A percentile compares a stretch with the other conserved stretches of the same genome.
phyloP scores from a whole-genome alignment of 2,113 vertebrate genomes.

The Pampusana beccarii region DNA sequence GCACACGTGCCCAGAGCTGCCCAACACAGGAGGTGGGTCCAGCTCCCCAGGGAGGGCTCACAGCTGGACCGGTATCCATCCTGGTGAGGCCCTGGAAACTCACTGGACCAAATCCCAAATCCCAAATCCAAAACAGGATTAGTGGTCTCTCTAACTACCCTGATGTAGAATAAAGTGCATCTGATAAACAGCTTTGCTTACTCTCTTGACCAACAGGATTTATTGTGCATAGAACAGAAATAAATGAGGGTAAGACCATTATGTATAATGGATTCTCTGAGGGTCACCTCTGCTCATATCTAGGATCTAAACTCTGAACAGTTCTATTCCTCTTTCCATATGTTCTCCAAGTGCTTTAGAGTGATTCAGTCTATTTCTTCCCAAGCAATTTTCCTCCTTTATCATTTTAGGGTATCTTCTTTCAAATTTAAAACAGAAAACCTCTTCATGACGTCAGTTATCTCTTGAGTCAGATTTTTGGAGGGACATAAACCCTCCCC shows the following conservation, averaged over 20 bases:
- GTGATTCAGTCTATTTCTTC: constrained; percentile 21
- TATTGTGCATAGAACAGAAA: constrained; percentile 9
- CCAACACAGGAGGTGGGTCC: background rate
- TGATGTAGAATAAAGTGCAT: constrained; percentile 8
- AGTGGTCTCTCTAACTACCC: background rate
- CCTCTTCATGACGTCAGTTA: background rate
- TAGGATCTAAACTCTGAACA: background rate
- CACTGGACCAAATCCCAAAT: background rate
- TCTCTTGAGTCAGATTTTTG: background rate
- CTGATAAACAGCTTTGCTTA: constrained; percentile 40
- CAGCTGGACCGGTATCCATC: background rate
- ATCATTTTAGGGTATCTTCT: constrained; percentile 32
- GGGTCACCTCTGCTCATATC: background rate
- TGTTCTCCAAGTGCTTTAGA: background rate
- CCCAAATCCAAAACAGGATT: background rate
- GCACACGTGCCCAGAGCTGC: background rate
- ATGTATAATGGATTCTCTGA: background rate
- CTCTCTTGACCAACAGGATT: background rate
- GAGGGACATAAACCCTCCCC: constrained; percentile 5
- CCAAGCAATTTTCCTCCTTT: constrained; percentile 25
- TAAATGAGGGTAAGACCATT: constrained; percentile 24
- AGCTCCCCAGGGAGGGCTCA: background rate
- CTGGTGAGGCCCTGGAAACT: background rate
- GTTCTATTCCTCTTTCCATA: constrained; percentile 16
- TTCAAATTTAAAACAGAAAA: constrained; percentile 37